Conservation (phyloP, 2,888 invertebrate genomes). For the Tubulanus polymorphus region DNA sequence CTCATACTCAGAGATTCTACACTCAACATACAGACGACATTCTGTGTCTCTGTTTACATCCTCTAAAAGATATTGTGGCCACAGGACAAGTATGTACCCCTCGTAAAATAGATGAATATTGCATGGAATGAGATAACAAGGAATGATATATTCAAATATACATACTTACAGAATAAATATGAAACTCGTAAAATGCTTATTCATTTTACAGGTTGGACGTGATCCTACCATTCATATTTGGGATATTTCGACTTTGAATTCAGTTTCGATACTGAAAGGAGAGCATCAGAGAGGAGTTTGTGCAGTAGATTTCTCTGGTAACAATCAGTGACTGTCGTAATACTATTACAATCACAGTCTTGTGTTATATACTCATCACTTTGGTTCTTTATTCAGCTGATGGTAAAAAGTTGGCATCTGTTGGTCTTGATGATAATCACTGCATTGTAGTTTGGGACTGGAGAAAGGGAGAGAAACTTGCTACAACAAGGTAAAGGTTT, state of each 20-base stretch:
- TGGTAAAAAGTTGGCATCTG: slow-evolving; percentile 52
- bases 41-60: slow-evolving; percentile 53
- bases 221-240: slow-evolving; percentile 54
- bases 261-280: slow-evolving; percentile 52
- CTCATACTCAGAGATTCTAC: slow-evolving; percentile 52
- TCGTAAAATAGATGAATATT: too few species aligned
- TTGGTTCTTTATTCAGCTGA: slow-evolving; percentile 34
- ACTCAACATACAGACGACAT: slow-evolving; percentile 55
- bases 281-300: slow-evolving; percentile 53
- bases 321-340: too few species aligned
- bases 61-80: slow-evolving; percentile 52
- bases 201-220: slow-evolving; percentile 48
- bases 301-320: slow-evolving; percentile 54
- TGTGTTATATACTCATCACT: background rate
- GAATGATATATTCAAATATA: too few species aligned
- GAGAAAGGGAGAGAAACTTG: slow-evolving; percentile 54
- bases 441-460: slow-evolving; percentile 56
- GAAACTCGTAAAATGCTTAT: too few species aligned
- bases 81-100: slow-evolving; percentile 54
- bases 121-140: too few species aligned
- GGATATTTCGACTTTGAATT: slow-evolving; percentile 53
- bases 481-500: slow-evolving; percentile 52
- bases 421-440: slow-evolving; percentile 55
- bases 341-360: too few species aligned
- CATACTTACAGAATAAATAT: too few species aligned